Evolutionary conservation across 2,113 vertebrate species (phyloP), one percentile per base, ranked within the genome.

Genomic region (Propithecus coquereli): DNA sequence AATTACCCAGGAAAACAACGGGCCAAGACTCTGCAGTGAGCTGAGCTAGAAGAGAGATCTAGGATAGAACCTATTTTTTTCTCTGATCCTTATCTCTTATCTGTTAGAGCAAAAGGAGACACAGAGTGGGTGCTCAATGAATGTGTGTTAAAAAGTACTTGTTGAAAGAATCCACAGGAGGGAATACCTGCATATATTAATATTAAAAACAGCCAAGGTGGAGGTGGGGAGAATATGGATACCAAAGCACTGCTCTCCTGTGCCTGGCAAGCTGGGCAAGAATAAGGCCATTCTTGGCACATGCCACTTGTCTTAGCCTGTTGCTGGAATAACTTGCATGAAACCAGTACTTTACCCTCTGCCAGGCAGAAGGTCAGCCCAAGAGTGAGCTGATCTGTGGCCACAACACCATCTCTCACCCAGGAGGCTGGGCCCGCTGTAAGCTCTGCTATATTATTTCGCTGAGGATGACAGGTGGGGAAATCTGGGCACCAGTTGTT

Each of bases 401-500:
- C 94, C 80, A 96, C 87, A 91, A 88, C 83, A 97, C 83, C 91
- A 95, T 95, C 68, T 96, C 95, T 97, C 83, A 96, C 94, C 86
- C 95, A 97, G 93, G 93, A 96, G 91, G 74, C 91, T 89, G 59
- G 79, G 83, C 30, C 83, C 27, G 1, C 88, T 81, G 94, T 96
- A 94, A 97, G 94, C 95, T 96, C 83, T 93, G 89, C 65, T 95
- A 74, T 97, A 89, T 96, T 97, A 97, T 98, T 93, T 96, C 91
- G 43, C 87, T 96, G 95, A 97, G 74, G 73, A 71, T 97, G 79
- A 98, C 97, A 97, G 97, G 97, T 97, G 97, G 97, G 93, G 43
- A 91, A 96, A 96, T 97, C 97, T 96, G 97, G 97, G 97, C 95
- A 91, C 96, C 96, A 98, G 97, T 98, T 98, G 97, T 98, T 97